Percentiles rank a stretch among this genome's conserved stretches.
Conservation (phyloP, 2,797 vertebrate genomes). For the Prionace glauca region DNA sequence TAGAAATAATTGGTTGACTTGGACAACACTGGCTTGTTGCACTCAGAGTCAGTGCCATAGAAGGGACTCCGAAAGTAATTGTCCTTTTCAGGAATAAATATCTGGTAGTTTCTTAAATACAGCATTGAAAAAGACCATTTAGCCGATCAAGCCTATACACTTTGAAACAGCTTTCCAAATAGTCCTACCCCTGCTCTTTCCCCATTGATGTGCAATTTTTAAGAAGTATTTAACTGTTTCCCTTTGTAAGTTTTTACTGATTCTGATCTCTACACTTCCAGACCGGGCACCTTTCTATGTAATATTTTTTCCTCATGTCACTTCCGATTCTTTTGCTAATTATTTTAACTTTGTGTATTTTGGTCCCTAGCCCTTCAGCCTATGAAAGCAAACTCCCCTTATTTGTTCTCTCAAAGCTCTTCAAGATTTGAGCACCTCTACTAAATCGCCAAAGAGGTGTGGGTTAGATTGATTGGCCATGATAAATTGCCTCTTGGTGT, state of each 20-base stretch:
- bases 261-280: not conserved
- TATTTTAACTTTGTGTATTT: not conserved
- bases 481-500: too few species aligned
- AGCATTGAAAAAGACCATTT: not conserved
- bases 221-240: not conserved
- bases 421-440: too few species aligned
- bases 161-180: not conserved
- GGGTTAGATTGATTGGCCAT: too few species aligned
- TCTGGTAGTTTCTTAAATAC: not conserved
- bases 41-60: not conserved
- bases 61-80: not conserved
- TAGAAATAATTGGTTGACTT: not conserved
- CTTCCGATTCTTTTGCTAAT: not conserved
- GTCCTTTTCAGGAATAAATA: not conserved
- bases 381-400: too few species aligned
- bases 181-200: not conserved
- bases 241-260: not conserved
- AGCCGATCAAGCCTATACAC: not conserved
- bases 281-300: not conserved
- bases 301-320: not conserved
- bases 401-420: too few species aligned
- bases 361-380: too few species aligned
- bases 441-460: too few species aligned
- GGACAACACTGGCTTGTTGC: not conserved
- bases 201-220: not conserved